These are phyloP conservation scores for Mus minutoides DNA, from an alignment of 2,797 vertebrate species.

Conservation along the genomic window DNA sequence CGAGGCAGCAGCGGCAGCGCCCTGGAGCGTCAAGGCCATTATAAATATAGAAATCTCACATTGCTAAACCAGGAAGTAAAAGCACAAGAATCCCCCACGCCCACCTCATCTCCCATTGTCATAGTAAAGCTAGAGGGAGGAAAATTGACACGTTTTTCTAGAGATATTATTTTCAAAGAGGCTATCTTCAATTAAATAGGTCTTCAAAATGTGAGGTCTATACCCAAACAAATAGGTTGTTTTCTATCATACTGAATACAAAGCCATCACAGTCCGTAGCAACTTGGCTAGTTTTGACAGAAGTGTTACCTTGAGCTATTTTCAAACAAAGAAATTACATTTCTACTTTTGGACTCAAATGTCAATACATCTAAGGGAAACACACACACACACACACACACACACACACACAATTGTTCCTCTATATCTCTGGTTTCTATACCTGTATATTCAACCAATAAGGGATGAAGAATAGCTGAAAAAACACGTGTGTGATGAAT, in stretches of 20 bases:
- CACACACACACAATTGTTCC: not conserved
- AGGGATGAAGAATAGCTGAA: not conserved
- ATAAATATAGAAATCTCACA: not conserved
- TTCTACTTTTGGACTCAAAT: conserved; percentile 36
- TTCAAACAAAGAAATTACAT: conserved; percentile 51
- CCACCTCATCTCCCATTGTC: not conserved
- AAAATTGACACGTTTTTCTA: not conserved
- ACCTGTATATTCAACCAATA: not conserved
- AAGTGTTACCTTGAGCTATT: conserved; percentile 39
- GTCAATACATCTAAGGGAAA: not conserved
- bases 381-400: conserved; percentile 18
- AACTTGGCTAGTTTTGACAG: conserved; percentile 19
- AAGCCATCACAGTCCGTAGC: not conserved
- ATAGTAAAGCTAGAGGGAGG: not conserved
- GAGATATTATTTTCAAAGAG: not conserved
- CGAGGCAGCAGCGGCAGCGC: not conserved
- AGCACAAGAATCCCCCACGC: no score
- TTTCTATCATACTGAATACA: not conserved
- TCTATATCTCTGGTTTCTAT: not conserved
- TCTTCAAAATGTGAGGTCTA: conserved; percentile 27
- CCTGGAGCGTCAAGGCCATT: not conserved
- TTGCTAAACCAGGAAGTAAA: not conserved
- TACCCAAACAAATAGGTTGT: not conserved
- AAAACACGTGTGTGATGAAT: not conserved
- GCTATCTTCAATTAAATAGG: not conserved